Percentiles rank a stretch among this genome's conserved stretches.
Evolutionary conservation across 2,113 vertebrate species (phyloP).

Genomic region (Callorhinus ursinus): DNA sequence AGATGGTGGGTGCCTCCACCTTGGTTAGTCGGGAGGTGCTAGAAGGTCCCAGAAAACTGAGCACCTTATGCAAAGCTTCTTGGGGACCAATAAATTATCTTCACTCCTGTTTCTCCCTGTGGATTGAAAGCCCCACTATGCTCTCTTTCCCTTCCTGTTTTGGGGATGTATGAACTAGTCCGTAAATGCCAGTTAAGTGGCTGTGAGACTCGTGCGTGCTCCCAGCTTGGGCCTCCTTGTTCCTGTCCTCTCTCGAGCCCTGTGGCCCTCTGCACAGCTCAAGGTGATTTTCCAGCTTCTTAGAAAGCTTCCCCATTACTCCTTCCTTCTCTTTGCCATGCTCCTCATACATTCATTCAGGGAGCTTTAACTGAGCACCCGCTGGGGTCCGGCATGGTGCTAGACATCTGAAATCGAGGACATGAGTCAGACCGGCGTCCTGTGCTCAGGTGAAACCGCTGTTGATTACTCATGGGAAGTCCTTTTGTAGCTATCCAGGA

Average conservation of each 20-base stretch:
- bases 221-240: background rate
- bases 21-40: background rate
- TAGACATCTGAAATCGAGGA: background rate
- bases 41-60: slow-evolving; percentile 39
- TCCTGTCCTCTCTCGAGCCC: background rate
- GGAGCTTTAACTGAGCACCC: background rate
- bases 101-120: background rate
- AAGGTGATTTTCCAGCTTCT: background rate
- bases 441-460: background rate
- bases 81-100: background rate
- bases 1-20: background rate
- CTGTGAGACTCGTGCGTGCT: background rate
- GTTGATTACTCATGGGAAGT: background rate
- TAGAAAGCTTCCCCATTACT: background rate
- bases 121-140: background rate
- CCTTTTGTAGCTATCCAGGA: background rate
- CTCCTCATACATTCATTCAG: background rate
- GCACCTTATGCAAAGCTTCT: background rate
- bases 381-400: background rate
- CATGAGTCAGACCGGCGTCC: background rate
- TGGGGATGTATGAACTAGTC: background rate
- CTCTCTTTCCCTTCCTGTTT: background rate
- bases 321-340: background rate
- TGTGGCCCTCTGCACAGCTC: background rate
- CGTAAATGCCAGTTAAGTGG: background rate